phyloP scores from a whole-genome alignment of 2,797 vertebrate genomes.

The Rachycentron canadum region DNA sequence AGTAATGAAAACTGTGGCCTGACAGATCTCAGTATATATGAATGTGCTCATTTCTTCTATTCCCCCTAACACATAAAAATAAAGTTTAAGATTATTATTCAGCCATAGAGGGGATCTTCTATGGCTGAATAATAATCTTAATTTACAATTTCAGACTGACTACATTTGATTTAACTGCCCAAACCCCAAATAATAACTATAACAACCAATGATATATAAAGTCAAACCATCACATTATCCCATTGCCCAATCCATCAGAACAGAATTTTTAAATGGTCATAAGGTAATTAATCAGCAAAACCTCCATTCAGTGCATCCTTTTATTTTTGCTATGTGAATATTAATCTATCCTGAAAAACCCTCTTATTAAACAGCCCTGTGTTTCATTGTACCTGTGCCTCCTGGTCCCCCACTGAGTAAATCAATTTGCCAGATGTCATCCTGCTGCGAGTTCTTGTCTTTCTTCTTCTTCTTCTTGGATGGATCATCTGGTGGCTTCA shows the following conservation, averaged over 20 bases:
- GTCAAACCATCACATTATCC: not conserved
- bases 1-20: conserved; percentile 32
- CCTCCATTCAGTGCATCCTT: not conserved
- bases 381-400: conserved; percentile 75
- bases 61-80: conserved; percentile 7
- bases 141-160: not conserved
- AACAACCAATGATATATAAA: not conserved
- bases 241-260: not conserved
- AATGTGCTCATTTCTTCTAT: conserved; percentile 13
- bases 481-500: conserved; percentile 88
- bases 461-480: conserved; percentile 96
- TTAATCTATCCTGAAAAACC: not conserved
- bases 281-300: not conserved
- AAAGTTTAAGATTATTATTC: too few species aligned
- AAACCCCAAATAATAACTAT: not conserved
- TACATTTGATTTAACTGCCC: not conserved
- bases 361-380: not conserved
- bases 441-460: conserved; percentile 88
- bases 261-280: not conserved
- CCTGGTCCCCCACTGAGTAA: conserved; percentile 84
- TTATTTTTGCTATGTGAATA: not conserved
- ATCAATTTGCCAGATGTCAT: conserved; percentile 92
- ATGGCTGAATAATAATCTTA: not conserved
- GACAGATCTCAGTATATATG: conserved; percentile 29
- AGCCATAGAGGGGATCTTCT: too few species aligned